Base-by-base conservation (phyloP, 2,113 vertebrate species). In the Prunella himalayana region DNA sequence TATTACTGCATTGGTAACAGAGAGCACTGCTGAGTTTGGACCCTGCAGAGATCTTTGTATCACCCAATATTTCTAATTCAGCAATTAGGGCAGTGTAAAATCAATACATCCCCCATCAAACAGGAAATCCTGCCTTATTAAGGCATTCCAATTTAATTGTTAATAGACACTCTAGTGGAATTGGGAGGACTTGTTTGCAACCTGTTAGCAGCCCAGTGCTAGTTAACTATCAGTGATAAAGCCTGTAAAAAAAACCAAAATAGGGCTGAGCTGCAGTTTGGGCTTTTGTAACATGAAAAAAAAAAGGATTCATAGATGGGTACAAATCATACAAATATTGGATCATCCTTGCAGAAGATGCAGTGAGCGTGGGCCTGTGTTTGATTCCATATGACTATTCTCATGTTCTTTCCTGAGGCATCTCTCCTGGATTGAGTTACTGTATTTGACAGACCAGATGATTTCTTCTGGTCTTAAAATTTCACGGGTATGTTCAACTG, bases 391-490 rank as follows among this genome's bases (percentile, higher is more conserved):
- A 72, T 54, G 68, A 68, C 85, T 84, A 2, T 64, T 69, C 59
- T 81, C 82, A 59, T 60, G 59, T 68, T 92, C 72, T 80, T 93
- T 91, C 81, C 82, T 68, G 72, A 87, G 85, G 81, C 91, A 12
- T 54, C 82, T 86, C 63, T 93, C 47, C 73, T 73, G 82, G 45
- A 31, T 51, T 92, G 64, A 63, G 77, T 78, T 82, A 50, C 72
- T 53, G n/a, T 45, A 39, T 77, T 91, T 81, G 88, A 65, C 64
- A 82, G 85, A 77, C 73, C 73, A 77, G 82, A 35, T 78, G 82
- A 92, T 90, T 86, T 90, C 69, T 90, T 90, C 79, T 82, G 88
- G 59, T 73, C 88, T 82, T 87, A 69, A 90, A 56, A 56, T 87
- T 87, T 77, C 64, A 56, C 10, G 33, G 85, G 27, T n/a, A 8